These are phyloP conservation scores for Lysandra bellargus DNA, from an alignment of 2,888 invertebrate species.

Conservation along the genomic window DNA sequence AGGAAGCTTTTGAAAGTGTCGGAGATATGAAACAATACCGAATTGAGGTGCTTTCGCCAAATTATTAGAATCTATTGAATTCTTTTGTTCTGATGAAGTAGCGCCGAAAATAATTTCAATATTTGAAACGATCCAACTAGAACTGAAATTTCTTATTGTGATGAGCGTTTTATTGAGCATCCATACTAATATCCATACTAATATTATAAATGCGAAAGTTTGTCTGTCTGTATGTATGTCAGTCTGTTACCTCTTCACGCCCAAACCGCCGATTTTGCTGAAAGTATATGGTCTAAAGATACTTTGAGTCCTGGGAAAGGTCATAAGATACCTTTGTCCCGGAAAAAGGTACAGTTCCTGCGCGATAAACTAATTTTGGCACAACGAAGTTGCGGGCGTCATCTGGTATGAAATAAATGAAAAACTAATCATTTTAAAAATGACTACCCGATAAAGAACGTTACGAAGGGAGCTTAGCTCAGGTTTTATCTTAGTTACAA, in stretches of 20 bases:
- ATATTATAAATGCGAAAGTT: too few species aligned
- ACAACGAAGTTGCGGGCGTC: too few species aligned
- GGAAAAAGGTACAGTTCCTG: too few species aligned
- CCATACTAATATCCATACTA: too few species aligned
- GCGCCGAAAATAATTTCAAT: background rate
- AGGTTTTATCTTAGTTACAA: too few species aligned
- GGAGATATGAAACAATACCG: conserved; percentile 29
- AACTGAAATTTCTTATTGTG: background rate
- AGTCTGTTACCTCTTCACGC: too few species aligned
- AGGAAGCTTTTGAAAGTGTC: conserved; percentile 60
- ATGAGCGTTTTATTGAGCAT: background rate
- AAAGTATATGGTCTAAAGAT: too few species aligned
- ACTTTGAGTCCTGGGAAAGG: too few species aligned
- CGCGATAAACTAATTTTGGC: too few species aligned
- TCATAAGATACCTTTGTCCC: too few species aligned
- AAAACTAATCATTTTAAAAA: background rate
- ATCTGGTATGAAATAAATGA: background rate
- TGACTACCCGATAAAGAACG: background rate
- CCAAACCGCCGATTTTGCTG: too few species aligned
- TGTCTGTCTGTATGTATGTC: too few species aligned
- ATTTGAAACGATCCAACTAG: background rate
- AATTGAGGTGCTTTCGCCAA: conserved; percentile 13
- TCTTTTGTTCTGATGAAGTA: background rate
- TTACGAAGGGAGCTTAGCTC: background rate
- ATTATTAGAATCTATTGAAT: conserved; percentile 16